A percentile compares a stretch with the other conserved stretches of the same genome.
Conservation (phyloP, 1,140 invertebrate genomes). For the Adelges cooleyi region DNA sequence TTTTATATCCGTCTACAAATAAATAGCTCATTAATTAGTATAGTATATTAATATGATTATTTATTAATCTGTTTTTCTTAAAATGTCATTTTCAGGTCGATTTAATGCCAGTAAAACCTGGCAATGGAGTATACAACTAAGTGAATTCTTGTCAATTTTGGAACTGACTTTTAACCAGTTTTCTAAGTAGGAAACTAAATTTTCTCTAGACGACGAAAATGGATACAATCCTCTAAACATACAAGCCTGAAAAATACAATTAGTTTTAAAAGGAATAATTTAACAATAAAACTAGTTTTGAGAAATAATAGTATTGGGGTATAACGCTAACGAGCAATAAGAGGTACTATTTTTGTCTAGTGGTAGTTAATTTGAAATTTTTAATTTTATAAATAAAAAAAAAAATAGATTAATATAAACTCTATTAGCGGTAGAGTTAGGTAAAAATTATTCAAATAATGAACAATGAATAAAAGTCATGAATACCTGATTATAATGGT, state of each 20-base stretch:
- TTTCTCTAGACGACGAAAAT: conserved; percentile 9
- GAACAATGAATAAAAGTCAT: too few relatives aligned
- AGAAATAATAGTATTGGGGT: too few relatives aligned
- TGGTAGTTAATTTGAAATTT: too few relatives aligned
- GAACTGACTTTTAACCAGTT: conserved; percentile 8
- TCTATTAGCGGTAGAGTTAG: too few relatives aligned
- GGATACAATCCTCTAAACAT: conserved; percentile 10
- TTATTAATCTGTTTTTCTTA: conserved; percentile 2
- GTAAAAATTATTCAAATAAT: too few relatives aligned
- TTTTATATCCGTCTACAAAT: conserved; percentile 1
- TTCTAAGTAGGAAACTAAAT: conserved; percentile 2
- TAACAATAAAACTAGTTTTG: too few relatives aligned
- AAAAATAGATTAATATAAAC: too few relatives aligned
- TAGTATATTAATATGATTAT: not conserved
- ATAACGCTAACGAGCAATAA: too few relatives aligned
- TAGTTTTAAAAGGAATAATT: too few relatives aligned
- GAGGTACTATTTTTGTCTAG: too few relatives aligned
- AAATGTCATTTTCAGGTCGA: conserved; percentile 18
- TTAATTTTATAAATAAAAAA: too few relatives aligned
- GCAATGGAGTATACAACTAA: conserved; percentile 15
- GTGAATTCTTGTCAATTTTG: conserved; percentile 14
- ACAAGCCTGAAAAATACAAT: not conserved
- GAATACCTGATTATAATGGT: too few relatives aligned
- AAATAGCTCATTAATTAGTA: not conserved
- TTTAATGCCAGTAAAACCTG: conserved; percentile 17